Evolutionary conservation across 2,797 vertebrate genomes (phyloP), one percentile per base, ranked within the genome.

Genomic region (Darevskia nairensis): DNA sequence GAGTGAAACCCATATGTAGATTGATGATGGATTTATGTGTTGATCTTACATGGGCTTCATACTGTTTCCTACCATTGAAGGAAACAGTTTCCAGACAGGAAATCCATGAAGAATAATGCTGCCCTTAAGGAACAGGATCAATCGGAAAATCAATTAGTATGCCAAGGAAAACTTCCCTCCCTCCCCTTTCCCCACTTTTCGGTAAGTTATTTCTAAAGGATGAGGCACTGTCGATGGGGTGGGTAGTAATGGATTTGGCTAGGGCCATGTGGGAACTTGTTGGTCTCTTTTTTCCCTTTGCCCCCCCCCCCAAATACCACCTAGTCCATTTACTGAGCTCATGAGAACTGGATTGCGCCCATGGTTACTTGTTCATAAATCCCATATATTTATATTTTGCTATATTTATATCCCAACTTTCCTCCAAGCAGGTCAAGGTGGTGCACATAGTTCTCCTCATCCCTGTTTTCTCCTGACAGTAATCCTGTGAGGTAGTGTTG

Each of bases 211-310:
- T 44, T n/a, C 35, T 64, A 44, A 64, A 78, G 50, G 39, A 78
- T 77, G 61, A 6, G 25, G 9, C 89, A 92, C 82, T 91, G 76
- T 21, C 86, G 92, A 10, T 81, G 23, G 50, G n/a, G n/a, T 81
- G 29, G 74, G 80, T 87, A 23, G 29, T 79, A 41, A 50, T 46
- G 77, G 55, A 2, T 29, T 84, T 83, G 89, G 77, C 80, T 82
- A 44, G 72, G 0, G 0, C 21, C n/a, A 77, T 69, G 35, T 68
- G 19, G 32, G 23, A 83, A 83, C 41, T 23, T 32, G 13, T 77
- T 35, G 61, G 32, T 77, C 0, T 1, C 64, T 68, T 72, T 69
- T 32, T 80, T 39, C 27, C 86, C 9, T 64, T 78, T 2, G 27
- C 41, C 1, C 1, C 85, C 11, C 11, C 55, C 23, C 9, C 0